Base-by-base conservation (phyloP, 1,140 invertebrate species). In the Achroia grisella region DNA sequence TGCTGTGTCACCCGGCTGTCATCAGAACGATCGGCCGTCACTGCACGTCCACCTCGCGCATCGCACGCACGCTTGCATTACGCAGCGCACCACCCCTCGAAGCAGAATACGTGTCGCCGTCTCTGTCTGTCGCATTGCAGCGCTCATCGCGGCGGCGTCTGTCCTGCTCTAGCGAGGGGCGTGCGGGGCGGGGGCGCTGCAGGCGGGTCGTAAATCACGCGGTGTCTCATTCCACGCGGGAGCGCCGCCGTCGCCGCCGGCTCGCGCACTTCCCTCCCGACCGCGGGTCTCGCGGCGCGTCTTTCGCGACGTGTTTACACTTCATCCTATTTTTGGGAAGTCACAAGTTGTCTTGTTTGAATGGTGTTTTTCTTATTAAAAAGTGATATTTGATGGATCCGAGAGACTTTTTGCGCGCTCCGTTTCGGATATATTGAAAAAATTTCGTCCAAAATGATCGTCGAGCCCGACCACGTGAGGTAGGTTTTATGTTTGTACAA, bases 121-220 rank as follows among this genome's bases (percentile, higher is more conserved):
- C 82, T 77, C 74, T 58, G 45, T 82, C 59, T 55, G 43, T 42
- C 69, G 10, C 65, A 29, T 39, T 10, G 40, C 48, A 44, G 40
- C 39, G 50, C 12, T 32, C 27, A 37, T 33, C 42, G 11, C 29
- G 13, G 10, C 12, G 33, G 53, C 62, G 41, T 46, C 48, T 48
- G 52, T 80, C 74, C 61, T 65, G 27, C 41, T 81, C 74, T 55
- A 30, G 40, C 50, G 68, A 56, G 69, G 58, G 69, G 59, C 53
- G 73, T 60, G 73, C 64, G 68, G 73, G 72, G 70, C 63, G 71
- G 69, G 75, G 74, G 66, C 62, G 72, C 71, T 83, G 82, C 84
- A 79, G 80, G 74, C 78, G 78, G 79, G 76, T 80, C 81, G 79
- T 85, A 85, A 86, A 85, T 85, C 81, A 82, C 78, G 78, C 74